These are phyloP conservation scores for Isurus oxyrinchus DNA, from an alignment of 2,113 vertebrate genomes.

Conservation along the genomic window DNA sequence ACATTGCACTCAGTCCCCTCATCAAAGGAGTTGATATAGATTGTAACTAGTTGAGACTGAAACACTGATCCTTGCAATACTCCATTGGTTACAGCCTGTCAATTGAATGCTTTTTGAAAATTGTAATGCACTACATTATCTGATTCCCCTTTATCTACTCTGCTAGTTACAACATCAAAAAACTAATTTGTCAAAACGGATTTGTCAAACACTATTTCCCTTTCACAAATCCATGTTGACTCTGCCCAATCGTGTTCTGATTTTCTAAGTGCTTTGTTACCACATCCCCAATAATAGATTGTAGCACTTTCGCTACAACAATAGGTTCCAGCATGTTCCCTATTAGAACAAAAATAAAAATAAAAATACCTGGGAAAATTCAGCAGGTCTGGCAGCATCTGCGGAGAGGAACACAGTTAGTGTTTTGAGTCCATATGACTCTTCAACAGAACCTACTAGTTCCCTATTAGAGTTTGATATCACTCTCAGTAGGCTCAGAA, in stretches of 20 bases:
- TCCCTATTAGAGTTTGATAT: not conserved
- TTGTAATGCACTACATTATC: not conserved
- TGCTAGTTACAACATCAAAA: not conserved
- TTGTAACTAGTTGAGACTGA: not conserved
- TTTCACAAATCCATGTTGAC: not conserved
- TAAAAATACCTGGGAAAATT: too few relatives aligned
- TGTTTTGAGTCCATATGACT: too few relatives aligned
- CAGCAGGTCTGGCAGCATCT: too few relatives aligned
- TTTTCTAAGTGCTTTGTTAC: not conserved
- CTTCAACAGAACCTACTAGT: not conserved
- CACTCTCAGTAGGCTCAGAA: not conserved
- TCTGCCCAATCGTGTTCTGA: not conserved
- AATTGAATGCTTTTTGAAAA: not conserved
- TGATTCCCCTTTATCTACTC: not conserved
- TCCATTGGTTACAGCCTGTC: not conserved
- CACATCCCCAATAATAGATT: not conserved
- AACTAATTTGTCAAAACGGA: too few relatives aligned
- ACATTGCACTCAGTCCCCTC: not conserved
- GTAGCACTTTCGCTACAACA: too few relatives aligned
- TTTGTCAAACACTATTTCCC: not conserved
- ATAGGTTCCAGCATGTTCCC: not conserved
- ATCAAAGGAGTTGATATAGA: not conserved
- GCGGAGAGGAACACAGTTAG: too few relatives aligned
- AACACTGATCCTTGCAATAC: not conserved
- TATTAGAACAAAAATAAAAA: too few relatives aligned